These are phyloP conservation scores for Dryadula phaetusa DNA, from an alignment of 2,888 invertebrate genomes.

Conservation along the genomic window DNA sequence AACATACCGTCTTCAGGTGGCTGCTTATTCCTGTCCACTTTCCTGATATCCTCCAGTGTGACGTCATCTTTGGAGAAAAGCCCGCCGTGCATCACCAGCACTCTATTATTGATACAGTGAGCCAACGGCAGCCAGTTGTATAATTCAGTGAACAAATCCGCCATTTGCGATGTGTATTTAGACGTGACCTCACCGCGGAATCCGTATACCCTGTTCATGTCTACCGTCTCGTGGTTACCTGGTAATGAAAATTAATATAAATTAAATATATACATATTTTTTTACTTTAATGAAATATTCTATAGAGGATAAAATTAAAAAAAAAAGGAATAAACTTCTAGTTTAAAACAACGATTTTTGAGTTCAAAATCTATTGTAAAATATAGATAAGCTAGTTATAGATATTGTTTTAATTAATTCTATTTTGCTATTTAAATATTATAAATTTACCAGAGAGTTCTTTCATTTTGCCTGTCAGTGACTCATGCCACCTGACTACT, in stretches of 20 bases:
- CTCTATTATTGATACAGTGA: constrained; percentile 94
- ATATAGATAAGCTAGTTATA: too few relatives aligned
- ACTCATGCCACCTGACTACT: too few relatives aligned
- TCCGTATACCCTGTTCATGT: constrained; percentile 99
- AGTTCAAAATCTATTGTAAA: too few relatives aligned
- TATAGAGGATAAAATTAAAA: too few relatives aligned
- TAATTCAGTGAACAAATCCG: constrained; percentile 98
- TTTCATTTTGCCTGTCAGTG: too few relatives aligned
- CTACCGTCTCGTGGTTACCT: constrained; percentile 99
- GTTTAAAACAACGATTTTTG: too few relatives aligned
- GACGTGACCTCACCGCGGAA: constrained; percentile 99
- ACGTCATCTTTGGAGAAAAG: constrained; percentile 97
- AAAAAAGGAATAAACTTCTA: too few relatives aligned
- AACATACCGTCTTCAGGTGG: constrained; percentile 95
- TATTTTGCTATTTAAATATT: too few relatives aligned
- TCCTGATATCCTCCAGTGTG: constrained; percentile 95
- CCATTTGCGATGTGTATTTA: constrained; percentile 98
- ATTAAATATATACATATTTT: background rate
- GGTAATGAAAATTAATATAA: constrained; percentile 40
- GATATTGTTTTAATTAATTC: too few relatives aligned
- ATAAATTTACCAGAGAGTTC: too few relatives aligned
- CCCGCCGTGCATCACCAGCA: constrained; percentile 98
- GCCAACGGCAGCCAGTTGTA: constrained; percentile 98
- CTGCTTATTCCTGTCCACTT: constrained; percentile 96
- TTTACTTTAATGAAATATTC: too few relatives aligned